A percentile compares a stretch with the other conserved stretches of the same genome.
Conservation (phyloP, 2,113 vertebrate species). For the Vimba vimba region DNA sequence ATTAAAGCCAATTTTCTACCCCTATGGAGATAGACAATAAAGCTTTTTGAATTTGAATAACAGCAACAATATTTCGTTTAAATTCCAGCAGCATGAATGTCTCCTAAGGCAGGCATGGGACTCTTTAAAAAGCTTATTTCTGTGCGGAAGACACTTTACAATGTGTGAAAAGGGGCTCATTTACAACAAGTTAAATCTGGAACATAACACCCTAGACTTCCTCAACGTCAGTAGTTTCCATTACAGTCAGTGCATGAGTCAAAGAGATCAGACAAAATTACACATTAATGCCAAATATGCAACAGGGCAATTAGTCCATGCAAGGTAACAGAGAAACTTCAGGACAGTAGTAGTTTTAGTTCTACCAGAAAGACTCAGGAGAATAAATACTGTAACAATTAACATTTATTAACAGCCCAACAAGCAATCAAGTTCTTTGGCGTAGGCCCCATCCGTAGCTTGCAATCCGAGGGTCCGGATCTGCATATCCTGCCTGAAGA, state of each 20-base stretch:
- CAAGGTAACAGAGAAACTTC: not conserved
- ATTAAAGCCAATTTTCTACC: no score
- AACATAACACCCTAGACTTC: constrained; percentile 8
- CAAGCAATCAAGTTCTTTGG: no score
- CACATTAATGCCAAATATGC: constrained; percentile 4
- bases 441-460: no score
- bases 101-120: not conserved
- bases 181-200: constrained; percentile 29
- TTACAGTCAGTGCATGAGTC: constrained; percentile 8
- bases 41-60: not conserved
- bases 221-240: not conserved
- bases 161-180: constrained; percentile 31
- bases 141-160: constrained; percentile 41
- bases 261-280: not conserved
- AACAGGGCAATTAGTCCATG: not conserved
- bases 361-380: no score
- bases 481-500: no score
- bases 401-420: no score
- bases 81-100: constrained; percentile 22
- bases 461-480: no score
- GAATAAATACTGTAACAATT: no score
- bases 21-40: no score
- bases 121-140: constrained; percentile 38
- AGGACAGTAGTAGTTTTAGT: not conserved
- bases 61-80: not conserved